Base-by-base conservation (phyloP, 92 coral and sea anemone species). In the Meandrina meandrites region DNA sequence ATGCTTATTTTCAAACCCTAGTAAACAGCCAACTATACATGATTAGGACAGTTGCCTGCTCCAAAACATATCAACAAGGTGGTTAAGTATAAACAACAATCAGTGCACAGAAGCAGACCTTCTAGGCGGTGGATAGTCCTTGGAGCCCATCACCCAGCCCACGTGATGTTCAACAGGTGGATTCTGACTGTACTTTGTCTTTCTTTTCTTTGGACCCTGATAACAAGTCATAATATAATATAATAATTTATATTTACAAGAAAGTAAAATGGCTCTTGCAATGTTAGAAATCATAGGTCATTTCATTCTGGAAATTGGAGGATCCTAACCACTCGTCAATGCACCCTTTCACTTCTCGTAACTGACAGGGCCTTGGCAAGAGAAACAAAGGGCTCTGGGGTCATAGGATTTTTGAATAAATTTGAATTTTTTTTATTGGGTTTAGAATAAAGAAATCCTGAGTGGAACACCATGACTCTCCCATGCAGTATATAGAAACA, bases 81-180 rank as follows among this genome's bases (percentile, higher is more conserved):
- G 60, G 60, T 13, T 48, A 40, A 40, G 6, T 40, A 40, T 40
- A 40, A n/a, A 9, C 9, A 8, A 54, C 60, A 54, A 18, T 54
- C 22, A 54, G 60, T 54, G 6, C 9, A 12, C 53, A 9, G 14
- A 7, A 7, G 14, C 53, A 4, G 60, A 93, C 98, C 98, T 94
- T 80, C 96, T 91, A 35, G 90, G 92, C n/a, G 96, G 94, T 47
- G 94, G 91, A 72, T 86, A 92, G 40, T 96, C 95, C 77, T 69
- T 95, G 54, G 90, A 81, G 5, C 97, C 93, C 99, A 97, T 97
- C 47, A 97, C 80, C 99, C 99, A 97, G 19, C 99, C 99, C 66
- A 97, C 94, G 73, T 97, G 99, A 35, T 96, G 96, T 80, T 97
- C 99, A 4, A 97, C 99, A 19, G 99, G 99, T 8, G 99, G 99